Evolutionary conservation across 2,888 invertebrate species (phyloP), one percentile per base, ranked within the genome.

Genomic region (Aphrophora alni): DNA sequence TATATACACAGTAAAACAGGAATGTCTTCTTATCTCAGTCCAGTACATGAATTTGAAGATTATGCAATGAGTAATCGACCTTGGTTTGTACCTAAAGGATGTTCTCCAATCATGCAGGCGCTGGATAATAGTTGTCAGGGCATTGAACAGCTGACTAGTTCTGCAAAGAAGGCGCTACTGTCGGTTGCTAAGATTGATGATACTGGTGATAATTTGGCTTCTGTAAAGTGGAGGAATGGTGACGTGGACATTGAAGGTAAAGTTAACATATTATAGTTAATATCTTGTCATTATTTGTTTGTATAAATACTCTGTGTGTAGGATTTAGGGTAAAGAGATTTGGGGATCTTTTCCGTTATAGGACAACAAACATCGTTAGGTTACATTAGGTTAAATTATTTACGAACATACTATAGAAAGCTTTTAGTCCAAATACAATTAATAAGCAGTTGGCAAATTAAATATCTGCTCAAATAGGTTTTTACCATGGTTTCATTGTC

Each of bases 51-150:
- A 25, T 17, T 0, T 1, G 4, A 68, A n/a, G 38, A 38, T 44
- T 74, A 59, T 59, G 4, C n/a, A 38, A 27, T 81, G 33, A 73
- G 38, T 68, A 51, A 68, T 10, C 27, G 81, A 51, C 21, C 38
- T 28, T 73, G 73, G 68, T 81, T 81, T 51, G 33, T 81, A 38
- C 77, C 81, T n/a, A 81, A 81, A 77, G 81, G 81, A 12, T 59
- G 68, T n/a, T 81, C 81, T 14, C 81, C 81, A 24, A 24, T 73
- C 1, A 17, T 77, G 10, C 27, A 72, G 44, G 59, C 59, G 4
- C 21, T 59, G n/a, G 14, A 59, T 59, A 59, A 4, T 0, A 21
- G 12, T 21, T 7, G 21, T 59, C 12, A 59, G 2, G 44, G 44
- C 12, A 10, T 59, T 59, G 59, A 59, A 59, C 59, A 59, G 21